Base-by-base conservation (phyloP, 1,140 invertebrate species). In the Harlomillsia oculata region DNA sequence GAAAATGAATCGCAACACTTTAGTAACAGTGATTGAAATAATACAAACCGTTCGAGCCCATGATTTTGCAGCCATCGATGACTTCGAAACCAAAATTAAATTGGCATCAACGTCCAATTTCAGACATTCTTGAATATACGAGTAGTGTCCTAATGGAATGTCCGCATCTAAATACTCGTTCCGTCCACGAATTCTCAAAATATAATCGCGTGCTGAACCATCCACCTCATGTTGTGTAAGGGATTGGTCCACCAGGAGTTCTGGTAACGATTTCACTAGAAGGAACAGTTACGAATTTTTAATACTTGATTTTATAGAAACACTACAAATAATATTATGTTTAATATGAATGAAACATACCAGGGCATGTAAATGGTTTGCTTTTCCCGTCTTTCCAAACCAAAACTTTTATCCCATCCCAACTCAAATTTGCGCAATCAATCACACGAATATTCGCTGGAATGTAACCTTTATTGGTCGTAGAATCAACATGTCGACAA, bases 121-220 rank as follows among this genome's bases (percentile, higher is more conserved):
- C 36, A 96, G 84, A 72, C 92, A 96, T 63, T 89, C 82, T 69
- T 94, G 88, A 53, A 95, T 83, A 72, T 94, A 95, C 69, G 92
- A 88, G 73, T 94, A 92, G 69, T 94, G 87, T 45, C 82, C 83
- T 21, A 97, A 75, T 26, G 72, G 76, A 55, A 66, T 63, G 21
- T 68, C 67, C 43, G 66, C 58, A 13, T 67, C 60, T 39, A 92
- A 72, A 72, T 89, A 92, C 71, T 93, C 89, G 51, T 83, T 81
- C 37, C 82, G 75, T 16, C 86, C 85, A 77, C 81, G 82, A 48
- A 92, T 85, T 79, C 89, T 76, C 16, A 83, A 72, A 49, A 79
- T 76, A 69, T 81, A 87, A 67, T 80, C 82, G 54, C 78, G 78
- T 56, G 79, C 80, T 44, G 78, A 77, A 32, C 81, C 80, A 65